Evolutionary conservation across 2,888 invertebrate genomes (phyloP).

Genomic region (Drosophila emarginata): DNA sequence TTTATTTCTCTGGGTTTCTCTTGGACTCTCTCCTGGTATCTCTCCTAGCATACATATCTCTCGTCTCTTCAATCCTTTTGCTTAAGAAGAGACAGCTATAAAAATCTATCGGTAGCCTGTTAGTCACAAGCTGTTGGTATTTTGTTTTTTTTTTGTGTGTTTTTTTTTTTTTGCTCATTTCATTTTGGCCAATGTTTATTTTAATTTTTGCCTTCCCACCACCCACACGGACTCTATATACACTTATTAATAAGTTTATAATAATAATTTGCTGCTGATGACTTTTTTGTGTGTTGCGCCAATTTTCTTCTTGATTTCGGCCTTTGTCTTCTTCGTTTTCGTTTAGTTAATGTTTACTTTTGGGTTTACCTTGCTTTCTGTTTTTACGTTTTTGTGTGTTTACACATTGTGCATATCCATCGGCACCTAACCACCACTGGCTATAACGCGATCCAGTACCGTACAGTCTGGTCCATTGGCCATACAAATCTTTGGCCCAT

Average conservation of each 20-base stretch:
- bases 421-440: slow-evolving; percentile 3
- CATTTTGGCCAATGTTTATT: slow-evolving; percentile 58
- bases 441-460: background rate
- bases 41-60: no score
- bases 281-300: slow-evolving; percentile 33
- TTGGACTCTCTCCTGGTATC: no score
- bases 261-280: slow-evolving; percentile 54
- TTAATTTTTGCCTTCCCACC: slow-evolving; percentile 38
- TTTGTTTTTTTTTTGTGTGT: slow-evolving; percentile 20
- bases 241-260: slow-evolving; percentile 74
- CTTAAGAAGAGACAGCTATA: slow-evolving; percentile 6
- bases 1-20: no score
- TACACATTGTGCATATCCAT: slow-evolving; percentile 37
- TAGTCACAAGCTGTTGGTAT: slow-evolving; percentile 64
- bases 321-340: slow-evolving; percentile 14
- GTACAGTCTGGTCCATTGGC: slow-evolving; percentile 38
- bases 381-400: slow-evolving; percentile 44
- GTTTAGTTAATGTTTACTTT: slow-evolving; percentile 13
- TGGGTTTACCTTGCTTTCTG: slow-evolving; percentile 44
- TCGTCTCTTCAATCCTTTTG: background rate
- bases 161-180: slow-evolving; percentile 44
- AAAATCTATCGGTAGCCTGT: slow-evolving; percentile 53
- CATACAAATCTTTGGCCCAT: slow-evolving; percentile 53
- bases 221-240: slow-evolving; percentile 40
- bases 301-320: background rate